phyloP scores from a whole-genome alignment of 30 jellyfish, hydroid and myxozoan genomes.

The Hydra vulgaris region DNA sequence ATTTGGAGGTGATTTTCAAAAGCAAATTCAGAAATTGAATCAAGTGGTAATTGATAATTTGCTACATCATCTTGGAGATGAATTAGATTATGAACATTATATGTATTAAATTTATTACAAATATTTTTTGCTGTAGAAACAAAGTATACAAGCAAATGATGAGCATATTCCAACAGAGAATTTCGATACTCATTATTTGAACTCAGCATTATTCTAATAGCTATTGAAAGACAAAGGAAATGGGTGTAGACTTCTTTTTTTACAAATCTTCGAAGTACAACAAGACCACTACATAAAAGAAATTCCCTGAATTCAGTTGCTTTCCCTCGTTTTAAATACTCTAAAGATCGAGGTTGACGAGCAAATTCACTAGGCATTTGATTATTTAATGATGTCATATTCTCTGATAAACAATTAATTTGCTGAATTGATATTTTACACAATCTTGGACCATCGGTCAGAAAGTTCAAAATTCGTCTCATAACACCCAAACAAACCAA shows the following conservation, averaged over 20 bases:
- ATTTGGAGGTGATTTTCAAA: slow-evolving; percentile 31
- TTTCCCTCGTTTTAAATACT: slow-evolving; percentile 28
- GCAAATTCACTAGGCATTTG: slow-evolving; percentile 31
- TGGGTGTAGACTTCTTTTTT: slow-evolving; percentile 13
- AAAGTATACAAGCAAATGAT: slow-evolving; percentile 16
- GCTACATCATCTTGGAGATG: slow-evolving; percentile 28
- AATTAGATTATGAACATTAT: slow-evolving; percentile 35
- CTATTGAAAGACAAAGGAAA: slow-evolving; percentile 28
- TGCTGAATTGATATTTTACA: slow-evolving; percentile 27
- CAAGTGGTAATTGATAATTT: slow-evolving; percentile 14
- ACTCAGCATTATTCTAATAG: slow-evolving; percentile 32
- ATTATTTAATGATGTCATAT: slow-evolving; percentile 9
- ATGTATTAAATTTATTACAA: slow-evolving; percentile 23
- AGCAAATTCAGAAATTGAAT: slow-evolving; percentile 28
- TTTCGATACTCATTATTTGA: slow-evolving; percentile 17
- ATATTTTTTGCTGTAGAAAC: slow-evolving; percentile 24
- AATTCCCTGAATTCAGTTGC: slow-evolving; percentile 34
- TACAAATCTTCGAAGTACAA: slow-evolving; percentile 25
- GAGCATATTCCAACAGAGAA: slow-evolving; percentile 28
- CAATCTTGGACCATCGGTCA: slow-evolving; percentile 26
- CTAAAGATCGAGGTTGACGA: slow-evolving; percentile 36
- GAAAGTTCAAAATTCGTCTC: slow-evolving; percentile 13
- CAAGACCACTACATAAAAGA: slow-evolving; percentile 32
- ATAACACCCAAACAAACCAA: background rate
- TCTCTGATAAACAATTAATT: slow-evolving; percentile 15